A percentile compares a stretch with the other conserved stretches of the same genome.
phyloP scores from a whole-genome alignment of 53 echinoderm and acorn worm species.

The Mesocentrotus franciscanus region DNA sequence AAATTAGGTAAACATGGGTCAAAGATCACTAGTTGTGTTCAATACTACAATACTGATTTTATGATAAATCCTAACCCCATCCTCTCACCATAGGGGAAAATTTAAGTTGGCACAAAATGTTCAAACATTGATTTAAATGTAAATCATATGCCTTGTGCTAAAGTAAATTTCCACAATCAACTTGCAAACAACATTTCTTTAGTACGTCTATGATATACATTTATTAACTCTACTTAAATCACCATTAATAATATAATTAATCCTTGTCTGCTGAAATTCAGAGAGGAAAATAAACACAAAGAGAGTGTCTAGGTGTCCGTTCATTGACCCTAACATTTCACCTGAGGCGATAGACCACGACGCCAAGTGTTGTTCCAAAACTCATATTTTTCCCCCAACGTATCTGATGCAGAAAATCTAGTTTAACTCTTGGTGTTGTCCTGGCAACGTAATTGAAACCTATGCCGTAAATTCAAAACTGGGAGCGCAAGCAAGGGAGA shows the following conservation, averaged over 20 bases:
- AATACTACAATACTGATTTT: too few relatives aligned
- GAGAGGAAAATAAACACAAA: background rate
- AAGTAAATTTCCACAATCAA: too few relatives aligned
- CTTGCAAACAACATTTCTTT: too few relatives aligned
- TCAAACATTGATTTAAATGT: too few relatives aligned
- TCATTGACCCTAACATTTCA: conserved; percentile 25
- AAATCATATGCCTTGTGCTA: too few relatives aligned
- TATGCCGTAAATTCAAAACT: background rate
- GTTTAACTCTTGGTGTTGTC: conserved; percentile 29
- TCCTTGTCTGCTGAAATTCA: background rate
- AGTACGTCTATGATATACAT: background rate
- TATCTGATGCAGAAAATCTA: conserved; percentile 54
- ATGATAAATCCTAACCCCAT: too few relatives aligned
- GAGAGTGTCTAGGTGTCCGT: background rate
- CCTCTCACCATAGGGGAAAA: background rate
- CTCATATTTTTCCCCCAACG: conserved; percentile 4
- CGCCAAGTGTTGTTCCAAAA: conserved; percentile 32
- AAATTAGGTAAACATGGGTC: background rate
- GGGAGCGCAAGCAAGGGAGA: background rate
- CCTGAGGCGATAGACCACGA: conserved; percentile 19
- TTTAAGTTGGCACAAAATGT: background rate
- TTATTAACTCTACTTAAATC: background rate
- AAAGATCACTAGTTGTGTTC: too few relatives aligned
- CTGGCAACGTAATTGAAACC: conserved; percentile 37
- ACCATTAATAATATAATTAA: too few relatives aligned